phyloP scores from a whole-genome alignment of 2,888 invertebrate genomes.

The Carpatolechia fugitivella region DNA sequence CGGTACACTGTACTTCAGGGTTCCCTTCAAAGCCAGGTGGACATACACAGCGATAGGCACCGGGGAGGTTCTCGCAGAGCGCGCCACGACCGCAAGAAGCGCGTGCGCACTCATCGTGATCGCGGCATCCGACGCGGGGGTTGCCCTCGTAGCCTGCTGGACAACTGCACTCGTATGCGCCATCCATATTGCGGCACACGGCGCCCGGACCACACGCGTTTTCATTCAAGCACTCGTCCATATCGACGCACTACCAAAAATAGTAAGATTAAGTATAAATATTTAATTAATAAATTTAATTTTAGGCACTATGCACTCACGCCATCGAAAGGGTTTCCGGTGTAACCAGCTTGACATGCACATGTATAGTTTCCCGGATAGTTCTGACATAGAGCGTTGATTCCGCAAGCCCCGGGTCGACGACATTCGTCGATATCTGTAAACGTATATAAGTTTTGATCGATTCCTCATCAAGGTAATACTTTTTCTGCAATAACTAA shows the following conservation, averaged over 20 bases:
- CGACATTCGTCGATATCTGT: conserved; percentile 93
- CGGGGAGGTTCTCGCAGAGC: conserved; percentile 87
- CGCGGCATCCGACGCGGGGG: conserved; percentile 85
- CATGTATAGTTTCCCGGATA: conserved; percentile 93
- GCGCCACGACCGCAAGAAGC: conserved; percentile 89
- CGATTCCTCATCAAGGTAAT: too few species aligned
- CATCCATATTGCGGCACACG: conserved; percentile 87
- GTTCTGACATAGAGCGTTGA: conserved; percentile 89
- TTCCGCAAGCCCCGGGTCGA: conserved; percentile 89
- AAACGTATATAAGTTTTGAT: conserved; percentile 24
- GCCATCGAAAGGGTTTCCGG: conserved; percentile 86
- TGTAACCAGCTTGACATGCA: conserved; percentile 88
- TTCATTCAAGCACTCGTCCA: conserved; percentile 88
- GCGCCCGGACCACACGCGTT: conserved; percentile 89
- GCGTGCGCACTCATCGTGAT: conserved; percentile 87
- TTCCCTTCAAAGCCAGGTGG: conserved; percentile 91
- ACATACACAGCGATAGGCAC: conserved; percentile 89
- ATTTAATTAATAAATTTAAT: background rate
- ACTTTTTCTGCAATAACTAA: background rate
- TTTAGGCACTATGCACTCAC: conserved; percentile 42
- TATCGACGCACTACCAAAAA: conserved; percentile 84
- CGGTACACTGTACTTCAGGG: conserved; percentile 86
- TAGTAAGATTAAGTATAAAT: background rate
- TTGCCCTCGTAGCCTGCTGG: conserved; percentile 90
- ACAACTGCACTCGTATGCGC: conserved; percentile 91